Evolutionary conservation across 1,140 invertebrate genomes (phyloP).

Genomic region (Drosophila varians): DNA sequence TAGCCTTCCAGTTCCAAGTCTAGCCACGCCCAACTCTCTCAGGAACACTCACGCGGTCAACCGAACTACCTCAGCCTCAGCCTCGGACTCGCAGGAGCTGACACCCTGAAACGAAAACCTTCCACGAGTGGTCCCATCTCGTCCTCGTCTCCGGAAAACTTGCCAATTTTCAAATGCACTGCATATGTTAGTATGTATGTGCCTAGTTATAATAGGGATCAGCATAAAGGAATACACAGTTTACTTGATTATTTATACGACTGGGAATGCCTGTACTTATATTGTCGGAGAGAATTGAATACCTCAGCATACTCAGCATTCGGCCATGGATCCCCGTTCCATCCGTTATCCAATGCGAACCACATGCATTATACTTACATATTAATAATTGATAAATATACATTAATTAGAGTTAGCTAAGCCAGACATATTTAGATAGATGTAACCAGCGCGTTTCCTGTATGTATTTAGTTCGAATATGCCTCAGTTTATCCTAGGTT

Average conservation of each 20-base stretch:
- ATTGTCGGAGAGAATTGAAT: slow-evolving; percentile 61
- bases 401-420: slow-evolving; percentile 28
- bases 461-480: slow-evolving; percentile 55
- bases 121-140: slow-evolving; percentile 52
- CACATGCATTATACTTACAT: slow-evolving; percentile 10
- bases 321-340: slow-evolving; percentile 20
- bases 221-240: slow-evolving; percentile 10
- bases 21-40: slow-evolving; percentile 59
- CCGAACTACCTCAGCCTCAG: slow-evolving; percentile 69
- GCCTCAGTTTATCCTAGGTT: slow-evolving; percentile 56
- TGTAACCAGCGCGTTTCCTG: slow-evolving; percentile 51
- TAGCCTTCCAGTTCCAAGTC: slow-evolving; percentile 49
- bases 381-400: not conserved
- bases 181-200: not conserved
- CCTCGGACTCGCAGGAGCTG: slow-evolving; percentile 35
- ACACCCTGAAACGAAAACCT: slow-evolving; percentile 33
- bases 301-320: slow-evolving; percentile 64
- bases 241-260: slow-evolving; percentile 36
- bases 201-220: slow-evolving; percentile 44
- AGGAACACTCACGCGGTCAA: slow-evolving; percentile 63
- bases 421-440: slow-evolving; percentile 41
- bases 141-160: slow-evolving; percentile 28
- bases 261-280: slow-evolving; percentile 49
- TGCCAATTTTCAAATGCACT: slow-evolving; percentile 35
- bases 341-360: slow-evolving; percentile 19